A percentile compares a stretch with the other conserved stretches of the same genome.
These are phyloP conservation scores for Epizoanthus stellaris DNA, from an alignment of 92 coral and sea anemone species.

Conservation along the genomic window DNA sequence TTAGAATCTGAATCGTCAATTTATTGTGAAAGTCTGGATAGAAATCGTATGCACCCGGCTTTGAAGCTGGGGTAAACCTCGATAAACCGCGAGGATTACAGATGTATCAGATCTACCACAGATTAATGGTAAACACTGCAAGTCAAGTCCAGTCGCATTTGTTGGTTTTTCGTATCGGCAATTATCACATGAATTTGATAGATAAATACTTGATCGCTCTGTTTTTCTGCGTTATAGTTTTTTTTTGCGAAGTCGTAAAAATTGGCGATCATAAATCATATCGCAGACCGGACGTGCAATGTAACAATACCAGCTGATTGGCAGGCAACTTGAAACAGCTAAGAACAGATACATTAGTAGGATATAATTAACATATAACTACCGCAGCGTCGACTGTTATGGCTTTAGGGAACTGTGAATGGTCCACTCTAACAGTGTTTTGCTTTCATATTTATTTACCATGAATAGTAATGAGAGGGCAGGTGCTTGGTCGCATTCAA, in stretches of 20 bases:
- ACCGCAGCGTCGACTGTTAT: constrained; percentile 21
- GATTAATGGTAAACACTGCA: constrained; percentile 11
- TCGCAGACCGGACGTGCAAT: neutral
- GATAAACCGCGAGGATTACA: too few relatives aligned
- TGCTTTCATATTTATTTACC: constrained; percentile 21
- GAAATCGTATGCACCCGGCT: too few relatives aligned
- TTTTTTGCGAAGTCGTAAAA: neutral
- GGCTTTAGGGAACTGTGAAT: constrained; percentile 28
- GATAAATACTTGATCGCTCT: neutral
- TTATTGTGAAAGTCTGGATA: too few relatives aligned
- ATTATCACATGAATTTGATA: constrained; percentile 23
- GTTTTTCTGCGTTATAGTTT: neutral
- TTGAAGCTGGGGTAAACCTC: too few relatives aligned
- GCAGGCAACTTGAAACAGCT: neutral
- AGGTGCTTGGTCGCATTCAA: constrained; percentile 38
- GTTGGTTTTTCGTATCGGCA: constrained; percentile 32
- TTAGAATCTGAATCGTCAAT: neutral
- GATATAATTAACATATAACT: constrained; percentile 35
- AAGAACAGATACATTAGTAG: constrained; percentile 27
- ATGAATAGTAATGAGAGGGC: constrained; percentile 44
- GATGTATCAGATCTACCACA: neutral
- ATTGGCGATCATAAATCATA: neutral
- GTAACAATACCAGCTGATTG: neutral
- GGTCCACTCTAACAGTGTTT: constrained; percentile 24
- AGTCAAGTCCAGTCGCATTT: constrained; percentile 9